Evolutionary conservation across 2,797 vertebrate species (phyloP), one percentile per base, ranked within the genome.

Genomic region (Neopelma chrysocephalum): DNA sequence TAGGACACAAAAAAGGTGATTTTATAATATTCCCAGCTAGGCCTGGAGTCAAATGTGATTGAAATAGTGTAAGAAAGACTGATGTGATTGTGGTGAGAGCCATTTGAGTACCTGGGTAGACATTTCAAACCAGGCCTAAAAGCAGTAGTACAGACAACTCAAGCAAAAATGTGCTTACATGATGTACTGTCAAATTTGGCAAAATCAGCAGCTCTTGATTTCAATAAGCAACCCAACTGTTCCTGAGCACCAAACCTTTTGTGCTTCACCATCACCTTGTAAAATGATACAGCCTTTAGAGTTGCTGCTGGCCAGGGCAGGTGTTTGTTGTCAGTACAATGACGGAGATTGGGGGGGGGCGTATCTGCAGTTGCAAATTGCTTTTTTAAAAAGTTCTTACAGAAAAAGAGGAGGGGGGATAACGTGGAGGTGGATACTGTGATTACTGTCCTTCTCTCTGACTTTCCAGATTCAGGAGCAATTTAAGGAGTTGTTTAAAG

Each of bases 1-100:
- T 10, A 88, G 38, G 42, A 34, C 60, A 42, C 43, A 31, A 65
- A 71, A 84, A 80, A 36, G 10, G 58, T 89, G 62, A 2, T 32
- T 88, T 68, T 87, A 26, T 87, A 79, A 40, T 60, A 34, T 87
- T 93, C 95, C 66, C 77, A 90, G 60, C 77, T 94, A 88, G 42
- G 42, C 22, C 45, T 80, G n/a, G 15, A 77, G 81, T 90, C 1
- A 2, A 66, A 65, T 68, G 14, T 64, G 27, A 62, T 83, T 90
- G 56, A 89, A 94, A 87, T 36, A 53, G 25, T 42, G 31, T 83
- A 47, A 95, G 91, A 72, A 89, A 57, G 66, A 50, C 42, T n/a
- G 83, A 60, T 22, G 8, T 19, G 43, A 40, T 50, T 87, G 70
- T 50, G 20, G 31, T 34, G 60, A 85, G 79, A 86, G 56, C 51